Percentiles rank a stretch among this genome's conserved stretches.
phyloP scores from a whole-genome alignment of 2,888 invertebrate genomes.

The Acronicta alni region DNA sequence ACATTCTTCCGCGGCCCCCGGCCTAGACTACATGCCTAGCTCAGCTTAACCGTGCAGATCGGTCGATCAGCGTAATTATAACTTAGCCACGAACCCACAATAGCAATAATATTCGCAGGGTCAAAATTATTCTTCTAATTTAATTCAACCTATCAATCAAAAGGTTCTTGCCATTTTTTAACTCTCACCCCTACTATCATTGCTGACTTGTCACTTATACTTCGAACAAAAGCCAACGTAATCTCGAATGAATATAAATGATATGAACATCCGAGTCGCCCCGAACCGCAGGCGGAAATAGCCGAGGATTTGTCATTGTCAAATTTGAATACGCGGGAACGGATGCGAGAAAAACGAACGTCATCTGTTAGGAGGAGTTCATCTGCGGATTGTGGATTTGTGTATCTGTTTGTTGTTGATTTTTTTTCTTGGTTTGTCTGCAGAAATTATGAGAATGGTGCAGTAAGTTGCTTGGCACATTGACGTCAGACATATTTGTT shows the following conservation, averaged over 20 bases:
- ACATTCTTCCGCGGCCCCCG: too few relatives aligned
- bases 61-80: too few relatives aligned
- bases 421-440: constrained; percentile 23
- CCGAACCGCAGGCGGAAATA: constrained; percentile 84
- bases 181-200: constrained; percentile 70
- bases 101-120: too few relatives aligned
- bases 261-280: constrained; percentile 79
- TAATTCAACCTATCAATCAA: constrained; percentile 43
- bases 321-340: constrained; percentile 85
- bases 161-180: constrained; percentile 61
- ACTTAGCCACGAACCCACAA: too few relatives aligned
- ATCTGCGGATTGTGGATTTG: constrained; percentile 46
- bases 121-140: constrained; percentile 20
- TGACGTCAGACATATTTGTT: too few relatives aligned
- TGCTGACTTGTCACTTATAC: constrained; percentile 72
- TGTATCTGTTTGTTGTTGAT: constrained; percentile 41
- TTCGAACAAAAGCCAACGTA: constrained; percentile 72
- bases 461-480: too few relatives aligned
- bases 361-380: constrained; percentile 78
- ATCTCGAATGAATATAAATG: constrained; percentile 86
- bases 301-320: constrained; percentile 86
- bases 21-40: too few relatives aligned
- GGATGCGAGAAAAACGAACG: constrained; percentile 85
- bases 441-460: neutral
- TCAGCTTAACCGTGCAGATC: too few relatives aligned